Conservation (phyloP, 2,113 vertebrate genomes). For the Tylochromis polylepis region DNA sequence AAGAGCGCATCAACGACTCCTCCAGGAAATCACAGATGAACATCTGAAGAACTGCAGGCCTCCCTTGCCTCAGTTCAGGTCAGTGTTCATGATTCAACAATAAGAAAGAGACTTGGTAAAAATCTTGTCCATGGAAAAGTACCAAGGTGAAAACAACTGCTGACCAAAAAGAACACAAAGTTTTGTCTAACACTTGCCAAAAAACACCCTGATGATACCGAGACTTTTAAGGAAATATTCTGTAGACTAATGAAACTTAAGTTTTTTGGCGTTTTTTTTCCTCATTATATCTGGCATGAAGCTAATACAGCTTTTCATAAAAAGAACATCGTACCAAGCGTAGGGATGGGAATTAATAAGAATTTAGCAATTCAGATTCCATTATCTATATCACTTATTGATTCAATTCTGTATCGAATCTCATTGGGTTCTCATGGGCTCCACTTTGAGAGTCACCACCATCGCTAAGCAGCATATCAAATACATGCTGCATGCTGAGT, state of each 20-base stretch:
- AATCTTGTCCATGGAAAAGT: not conserved
- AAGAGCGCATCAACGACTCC: not conserved
- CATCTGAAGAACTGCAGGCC: not conserved
- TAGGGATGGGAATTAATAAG: no score
- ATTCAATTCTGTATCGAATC: not conserved
- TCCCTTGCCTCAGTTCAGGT: not conserved
- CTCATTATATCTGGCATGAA: no score
- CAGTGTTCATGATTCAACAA: not conserved
- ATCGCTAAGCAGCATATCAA: not conserved
- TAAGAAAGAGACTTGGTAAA: not conserved
- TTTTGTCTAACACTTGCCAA: not conserved
- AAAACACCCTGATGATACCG: not conserved
- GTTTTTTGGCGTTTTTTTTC: no score
- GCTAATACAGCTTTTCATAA: not conserved
- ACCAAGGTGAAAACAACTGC: not conserved
- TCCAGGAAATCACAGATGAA: not conserved
- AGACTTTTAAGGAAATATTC: not conserved
- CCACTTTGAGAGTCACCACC: not conserved
- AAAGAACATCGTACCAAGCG: not conserved
- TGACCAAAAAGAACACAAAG: not conserved
- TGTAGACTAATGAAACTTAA: not conserved
- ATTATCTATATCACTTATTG: not conserved
- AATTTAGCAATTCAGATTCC: not conserved
- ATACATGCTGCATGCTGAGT: not conserved
- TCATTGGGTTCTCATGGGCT: not conserved